Conservation (phyloP, 2,888 invertebrate species). For the Adelognathus sp. region DNA sequence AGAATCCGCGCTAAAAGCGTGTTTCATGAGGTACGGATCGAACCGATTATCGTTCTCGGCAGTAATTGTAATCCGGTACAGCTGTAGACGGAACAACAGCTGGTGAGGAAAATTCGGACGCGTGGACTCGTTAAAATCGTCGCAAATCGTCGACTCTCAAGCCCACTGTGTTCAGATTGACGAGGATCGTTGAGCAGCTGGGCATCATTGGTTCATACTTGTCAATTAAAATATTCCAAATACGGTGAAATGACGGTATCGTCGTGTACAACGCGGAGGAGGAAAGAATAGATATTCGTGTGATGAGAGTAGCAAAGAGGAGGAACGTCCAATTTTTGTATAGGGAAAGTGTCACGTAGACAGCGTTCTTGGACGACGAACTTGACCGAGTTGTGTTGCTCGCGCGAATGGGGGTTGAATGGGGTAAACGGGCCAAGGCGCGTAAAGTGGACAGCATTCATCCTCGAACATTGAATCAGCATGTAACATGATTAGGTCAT, state of each 20-base stretch:
- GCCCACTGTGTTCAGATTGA: constrained; percentile 25
- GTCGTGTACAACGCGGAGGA: no score
- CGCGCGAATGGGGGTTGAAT: constrained; percentile 65
- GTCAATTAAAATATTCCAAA: neutral
- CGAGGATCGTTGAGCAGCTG: no score
- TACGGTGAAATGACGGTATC: neutral
- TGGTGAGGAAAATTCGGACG: constrained; percentile 57
- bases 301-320: neutral
- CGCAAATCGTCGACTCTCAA: constrained; percentile 62
- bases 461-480: constrained; percentile 81
- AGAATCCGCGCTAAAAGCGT: neutral
- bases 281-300: neutral
- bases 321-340: neutral
- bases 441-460: constrained; percentile 81
- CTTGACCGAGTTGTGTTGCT: constrained; percentile 78
- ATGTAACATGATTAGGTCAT: constrained; percentile 81
- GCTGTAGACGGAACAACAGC: constrained; percentile 48
- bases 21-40: neutral
- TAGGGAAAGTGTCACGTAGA: neutral
- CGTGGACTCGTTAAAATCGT: constrained; percentile 57
- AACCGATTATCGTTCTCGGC: constrained; percentile 5
- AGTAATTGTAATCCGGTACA: constrained; percentile 61
- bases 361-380: constrained; percentile 73
- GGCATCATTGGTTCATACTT: no score
- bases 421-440: constrained; percentile 78